Conservation (phyloP, 2,797 vertebrate genomes). For the Poecilia picta region DNA sequence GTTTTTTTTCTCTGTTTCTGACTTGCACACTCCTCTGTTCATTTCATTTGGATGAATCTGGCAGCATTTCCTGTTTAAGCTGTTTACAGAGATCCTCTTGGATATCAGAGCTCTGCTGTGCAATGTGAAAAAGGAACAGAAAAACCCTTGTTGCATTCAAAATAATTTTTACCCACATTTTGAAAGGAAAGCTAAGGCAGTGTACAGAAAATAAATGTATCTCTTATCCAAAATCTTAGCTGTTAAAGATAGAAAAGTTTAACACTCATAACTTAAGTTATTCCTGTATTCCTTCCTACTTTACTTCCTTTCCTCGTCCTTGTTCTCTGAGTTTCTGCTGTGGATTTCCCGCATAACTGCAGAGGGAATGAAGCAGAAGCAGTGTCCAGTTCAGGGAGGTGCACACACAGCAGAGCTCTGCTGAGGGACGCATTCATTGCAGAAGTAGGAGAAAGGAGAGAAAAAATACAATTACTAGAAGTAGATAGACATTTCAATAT, state of each 20-base stretch:
- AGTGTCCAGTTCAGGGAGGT: conserved; percentile 52
- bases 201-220: background rate
- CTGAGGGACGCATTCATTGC: conserved; percentile 52
- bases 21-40: conserved; percentile 17
- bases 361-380: conserved; percentile 64
- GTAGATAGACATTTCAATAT: conserved; percentile 26
- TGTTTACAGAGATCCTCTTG: conserved; percentile 16
- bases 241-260: background rate
- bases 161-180: background rate
- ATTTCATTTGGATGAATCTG: conserved; percentile 30
- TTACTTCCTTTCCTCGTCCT: conserved; percentile 19
- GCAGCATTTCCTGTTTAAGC: conserved; percentile 18
- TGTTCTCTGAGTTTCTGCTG: conserved; percentile 21
- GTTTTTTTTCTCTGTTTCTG: conserved; percentile 17
- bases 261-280: background rate
- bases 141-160: background rate
- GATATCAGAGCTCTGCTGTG: background rate
- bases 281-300: conserved; percentile 7
- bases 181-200: background rate
- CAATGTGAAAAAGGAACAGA: background rate
- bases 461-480: conserved; percentile 33
- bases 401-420: conserved; percentile 55
- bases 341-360: conserved; percentile 65
- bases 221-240: background rate
- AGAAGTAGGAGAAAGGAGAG: conserved; percentile 45